Conservation (phyloP, 2,888 invertebrate genomes). For the Dinocampus coccinellae region DNA sequence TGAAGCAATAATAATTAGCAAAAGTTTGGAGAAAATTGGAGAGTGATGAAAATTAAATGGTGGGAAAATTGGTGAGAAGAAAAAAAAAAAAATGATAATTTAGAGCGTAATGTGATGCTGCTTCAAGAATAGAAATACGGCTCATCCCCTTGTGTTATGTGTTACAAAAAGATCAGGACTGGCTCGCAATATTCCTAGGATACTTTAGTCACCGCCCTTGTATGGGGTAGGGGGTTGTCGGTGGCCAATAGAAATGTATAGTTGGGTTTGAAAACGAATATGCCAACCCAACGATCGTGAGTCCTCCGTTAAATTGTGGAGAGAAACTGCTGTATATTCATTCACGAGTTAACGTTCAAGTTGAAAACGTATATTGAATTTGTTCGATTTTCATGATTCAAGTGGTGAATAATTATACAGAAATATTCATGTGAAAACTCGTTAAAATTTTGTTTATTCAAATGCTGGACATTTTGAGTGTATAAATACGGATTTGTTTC, state of each 20-base stretch:
- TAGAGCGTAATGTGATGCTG: too few species aligned
- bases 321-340: conserved; percentile 54
- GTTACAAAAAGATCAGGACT: conserved; percentile 37
- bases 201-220: conserved; percentile 56
- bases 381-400: too few species aligned
- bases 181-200: background rate
- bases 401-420: too few species aligned
- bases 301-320: conserved; percentile 56
- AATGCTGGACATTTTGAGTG: background rate
- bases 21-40: too few species aligned
- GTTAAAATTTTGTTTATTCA: background rate
- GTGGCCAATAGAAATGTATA: conserved; percentile 52
- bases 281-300: conserved; percentile 53
- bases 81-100: too few species aligned
- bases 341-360: conserved; percentile 45
- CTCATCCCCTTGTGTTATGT: conserved; percentile 45
- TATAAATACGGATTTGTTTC: background rate
- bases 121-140: conserved; percentile 38
- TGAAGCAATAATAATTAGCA: too few species aligned
- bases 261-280: conserved; percentile 42
- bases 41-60: background rate
- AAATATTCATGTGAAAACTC: background rate
- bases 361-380: background rate
- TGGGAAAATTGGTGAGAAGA: background rate
- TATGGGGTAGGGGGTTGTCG: conserved; percentile 51